Percentiles rank a stretch among this genome's conserved stretches.
Conservation (phyloP, 2,797 vertebrate species). For the Cossypha dichroa region DNA sequence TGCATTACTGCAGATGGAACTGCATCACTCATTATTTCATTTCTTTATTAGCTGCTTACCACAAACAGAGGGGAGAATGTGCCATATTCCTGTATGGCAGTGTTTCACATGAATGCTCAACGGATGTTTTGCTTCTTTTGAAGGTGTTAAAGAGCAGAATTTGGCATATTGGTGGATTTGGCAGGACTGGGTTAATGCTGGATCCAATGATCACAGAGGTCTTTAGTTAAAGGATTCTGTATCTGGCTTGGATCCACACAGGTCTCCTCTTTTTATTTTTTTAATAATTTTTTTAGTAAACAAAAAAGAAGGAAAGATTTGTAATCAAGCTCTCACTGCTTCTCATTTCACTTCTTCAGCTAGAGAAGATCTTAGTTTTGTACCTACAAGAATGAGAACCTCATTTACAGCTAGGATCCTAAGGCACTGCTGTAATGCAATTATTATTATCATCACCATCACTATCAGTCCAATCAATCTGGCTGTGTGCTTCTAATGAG, state of each 20-base stretch:
- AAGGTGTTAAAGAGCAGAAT: neutral
- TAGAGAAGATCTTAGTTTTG: neutral
- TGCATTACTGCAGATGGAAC: neutral
- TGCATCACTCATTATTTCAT: neutral
- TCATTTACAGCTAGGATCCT: constrained; percentile 3
- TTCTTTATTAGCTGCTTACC: constrained; percentile 4
- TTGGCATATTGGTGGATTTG: neutral
- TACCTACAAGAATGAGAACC: neutral
- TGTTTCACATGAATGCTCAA: neutral
- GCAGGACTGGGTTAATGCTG: neutral
- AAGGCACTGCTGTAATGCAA: constrained; percentile 11
- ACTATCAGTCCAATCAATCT: constrained; percentile 40
- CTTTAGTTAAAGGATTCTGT: neutral
- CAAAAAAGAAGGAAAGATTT: neutral
- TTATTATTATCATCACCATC: constrained; percentile 18
- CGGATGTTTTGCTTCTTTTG: neutral
- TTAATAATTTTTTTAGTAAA: too few relatives aligned
- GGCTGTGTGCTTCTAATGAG: constrained; percentile 26
- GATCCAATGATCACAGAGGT: neutral
- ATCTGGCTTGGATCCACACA: neutral
- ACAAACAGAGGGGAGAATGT: neutral
- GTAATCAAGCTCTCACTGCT: neutral
- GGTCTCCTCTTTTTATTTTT: neutral
- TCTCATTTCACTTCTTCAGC: neutral
- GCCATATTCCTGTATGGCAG: neutral